Evolutionary conservation across 2,797 vertebrate genomes (phyloP), one percentile per base, ranked within the genome.

Genomic region (Macroramphosus scolopax): DNA sequence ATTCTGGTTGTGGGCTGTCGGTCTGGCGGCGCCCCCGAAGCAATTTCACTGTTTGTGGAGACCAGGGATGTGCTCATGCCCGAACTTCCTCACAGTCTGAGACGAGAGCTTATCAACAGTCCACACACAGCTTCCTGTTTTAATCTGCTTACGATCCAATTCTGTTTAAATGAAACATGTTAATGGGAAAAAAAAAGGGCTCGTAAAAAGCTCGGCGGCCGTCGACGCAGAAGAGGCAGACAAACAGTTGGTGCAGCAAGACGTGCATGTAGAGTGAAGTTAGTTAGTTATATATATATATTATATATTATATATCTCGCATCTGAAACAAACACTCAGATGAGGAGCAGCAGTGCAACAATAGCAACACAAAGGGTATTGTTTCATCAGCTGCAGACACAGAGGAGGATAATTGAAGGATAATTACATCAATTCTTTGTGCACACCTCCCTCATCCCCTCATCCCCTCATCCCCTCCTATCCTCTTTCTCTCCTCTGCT

Each of bases 301-400:
- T n/a, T n/a, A n/a, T n/a, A n/a, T n/a, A n/a, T n/a, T n/a, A n/a
- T n/a, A n/a, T n/a, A n/a, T n/a, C n/a, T n/a, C 61, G 65, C 70
- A 76, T 68, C 80, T 73, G 81, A 22, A 84, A 85, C 77, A 82
- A 83, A 77, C 72, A 72, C 12, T 13, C 51, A 60, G 61, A 75
- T 67, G 75, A 77, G 59, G 60, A 43, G 71, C 66, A 55, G 46
- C 62, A 44, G 50, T 39, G 66, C 70, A 71, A 74, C 80, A 77
- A 82, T 63, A 40, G 63, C 53, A 68, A 70, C 68, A 71, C 67
- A 80, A 78, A 39, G 66, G 53, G 59, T 72, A 50, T 59, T 50
- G 72, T 83, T 84, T 79, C 82, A 80, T 86, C 83, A 78, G 56
- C 31, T 40, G 57, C 57, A 78, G 59, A 83, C 71, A 65, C 56